Percentiles rank a stretch among this genome's conserved stretches.
These are phyloP conservation scores for Bovichtus variegatus DNA, from an alignment of 2,797 vertebrate species.

Conservation along the genomic window DNA sequence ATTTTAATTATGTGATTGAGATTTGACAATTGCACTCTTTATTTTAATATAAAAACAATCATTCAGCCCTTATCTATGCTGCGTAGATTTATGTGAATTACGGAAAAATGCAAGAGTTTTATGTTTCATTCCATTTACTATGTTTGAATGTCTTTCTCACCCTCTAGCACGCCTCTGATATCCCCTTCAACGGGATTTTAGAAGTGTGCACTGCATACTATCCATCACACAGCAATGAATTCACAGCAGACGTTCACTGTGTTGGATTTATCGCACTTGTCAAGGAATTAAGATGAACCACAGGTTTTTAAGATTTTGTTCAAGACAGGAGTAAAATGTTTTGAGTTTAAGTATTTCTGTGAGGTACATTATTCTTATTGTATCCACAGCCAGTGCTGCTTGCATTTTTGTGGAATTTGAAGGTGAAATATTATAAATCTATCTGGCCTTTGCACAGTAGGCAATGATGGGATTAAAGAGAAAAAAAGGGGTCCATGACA, in stretches of 20 bases:
- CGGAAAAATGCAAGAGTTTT: too few species aligned
- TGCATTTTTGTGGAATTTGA: slow-evolving; percentile 7
- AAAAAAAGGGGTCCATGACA: slow-evolving; percentile 15
- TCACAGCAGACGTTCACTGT: neutral
- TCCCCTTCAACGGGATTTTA: neutral
- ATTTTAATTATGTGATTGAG: too few species aligned
- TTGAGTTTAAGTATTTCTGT: neutral
- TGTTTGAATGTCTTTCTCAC: too few species aligned
- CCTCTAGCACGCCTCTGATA: too few species aligned
- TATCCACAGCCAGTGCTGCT: slow-evolving; percentile 4
- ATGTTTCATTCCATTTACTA: too few species aligned
- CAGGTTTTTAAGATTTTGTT: neutral
- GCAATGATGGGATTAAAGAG: neutral
- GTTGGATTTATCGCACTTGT: neutral
- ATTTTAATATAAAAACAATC: too few species aligned
- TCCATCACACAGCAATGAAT: neutral
- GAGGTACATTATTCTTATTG: neutral
- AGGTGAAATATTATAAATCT: neutral
- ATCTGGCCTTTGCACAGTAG: slow-evolving; percentile 16
- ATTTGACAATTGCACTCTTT: too few species aligned
- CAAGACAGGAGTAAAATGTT: neutral
- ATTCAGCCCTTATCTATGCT: too few species aligned
- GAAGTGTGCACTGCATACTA: neutral
- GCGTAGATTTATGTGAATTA: too few species aligned
- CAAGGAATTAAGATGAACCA: neutral